These are phyloP conservation scores for Luidia sarsii DNA, from an alignment of 53 echinoderm and acorn worm genomes.

Conservation along the genomic window DNA sequence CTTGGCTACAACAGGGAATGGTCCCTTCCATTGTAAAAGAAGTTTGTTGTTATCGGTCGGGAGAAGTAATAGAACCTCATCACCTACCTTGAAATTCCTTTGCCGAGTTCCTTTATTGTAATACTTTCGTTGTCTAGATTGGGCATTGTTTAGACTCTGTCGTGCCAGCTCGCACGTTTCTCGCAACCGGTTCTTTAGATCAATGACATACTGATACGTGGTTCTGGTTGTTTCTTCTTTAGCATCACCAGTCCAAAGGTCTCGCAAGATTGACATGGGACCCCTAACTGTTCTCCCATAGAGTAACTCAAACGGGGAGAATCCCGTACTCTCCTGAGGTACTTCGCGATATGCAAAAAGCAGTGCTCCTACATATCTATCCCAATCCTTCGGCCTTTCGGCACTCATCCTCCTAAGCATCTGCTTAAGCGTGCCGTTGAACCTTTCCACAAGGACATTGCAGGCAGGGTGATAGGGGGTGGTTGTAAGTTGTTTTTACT, in stretches of 20 bases:
- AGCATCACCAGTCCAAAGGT: slow-evolving; percentile 38
- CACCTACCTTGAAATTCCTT: slow-evolving; percentile 34
- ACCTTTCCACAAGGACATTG: slow-evolving; percentile 59
- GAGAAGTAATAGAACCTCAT: slow-evolving; percentile 33
- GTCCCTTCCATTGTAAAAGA: slow-evolving; percentile 66
- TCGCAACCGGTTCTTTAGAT: slow-evolving; percentile 38
- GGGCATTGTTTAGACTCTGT: slow-evolving; percentile 20
- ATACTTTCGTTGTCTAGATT: slow-evolving; percentile 11
- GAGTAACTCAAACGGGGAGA: slow-evolving; percentile 60
- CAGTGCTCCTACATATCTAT: slow-evolving; percentile 36
- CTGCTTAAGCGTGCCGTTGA: slow-evolving; percentile 51
- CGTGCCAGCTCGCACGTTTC: slow-evolving; percentile 48
- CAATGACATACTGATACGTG: slow-evolving; percentile 60
- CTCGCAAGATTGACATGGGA: slow-evolving; percentile 51
- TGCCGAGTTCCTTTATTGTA: slow-evolving; percentile 37
- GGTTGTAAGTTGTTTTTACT: slow-evolving; percentile 24
- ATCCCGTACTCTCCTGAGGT: slow-evolving; percentile 53
- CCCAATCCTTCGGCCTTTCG: slow-evolving; percentile 62
- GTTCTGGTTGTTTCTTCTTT: slow-evolving; percentile 29
- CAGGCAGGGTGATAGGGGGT: slow-evolving; percentile 59
- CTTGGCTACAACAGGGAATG: slow-evolving; percentile 10
- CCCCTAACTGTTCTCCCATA: slow-evolving; percentile 61
- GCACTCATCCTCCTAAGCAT: slow-evolving; percentile 52
- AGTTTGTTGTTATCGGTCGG: slow-evolving; percentile 31
- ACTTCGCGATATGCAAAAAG: slow-evolving; percentile 56